phyloP scores from a whole-genome alignment of 30 jellyfish, hydroid and myxozoan species.

The Chironex yamaguchii region DNA sequence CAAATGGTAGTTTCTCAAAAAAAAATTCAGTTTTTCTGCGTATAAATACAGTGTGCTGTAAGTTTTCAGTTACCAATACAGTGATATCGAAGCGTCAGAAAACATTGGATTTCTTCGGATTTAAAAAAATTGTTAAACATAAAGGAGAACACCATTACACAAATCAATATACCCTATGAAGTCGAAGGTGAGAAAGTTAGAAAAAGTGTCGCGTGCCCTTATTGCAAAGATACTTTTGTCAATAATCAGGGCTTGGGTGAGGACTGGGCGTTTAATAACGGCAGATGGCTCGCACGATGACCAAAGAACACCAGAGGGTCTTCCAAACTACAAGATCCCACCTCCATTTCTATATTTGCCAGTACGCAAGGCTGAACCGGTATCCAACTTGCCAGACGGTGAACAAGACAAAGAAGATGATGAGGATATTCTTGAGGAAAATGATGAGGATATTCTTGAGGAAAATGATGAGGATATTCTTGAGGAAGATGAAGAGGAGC shows the following conservation, averaged over 20 bases:
- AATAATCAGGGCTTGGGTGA: slow-evolving; percentile 57
- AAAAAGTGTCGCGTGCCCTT: slow-evolving; percentile 41
- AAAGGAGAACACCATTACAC: slow-evolving; percentile 36
- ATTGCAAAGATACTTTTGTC: slow-evolving; percentile 29
- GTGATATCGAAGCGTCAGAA: background rate
- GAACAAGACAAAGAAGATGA: background rate
- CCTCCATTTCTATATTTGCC: background rate
- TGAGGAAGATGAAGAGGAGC: background rate
- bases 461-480: too few relatives aligned
- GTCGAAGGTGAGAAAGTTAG: slow-evolving; percentile 14
- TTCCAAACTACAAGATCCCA: background rate
- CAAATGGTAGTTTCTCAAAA: too few relatives aligned
- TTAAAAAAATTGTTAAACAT: too few relatives aligned
- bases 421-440: too few relatives aligned
- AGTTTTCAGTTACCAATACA: slow-evolving; percentile 20
- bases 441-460: too few relatives aligned
- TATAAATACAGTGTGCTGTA: too few relatives aligned
- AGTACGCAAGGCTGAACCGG: background rate
- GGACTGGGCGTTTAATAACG: too few relatives aligned
- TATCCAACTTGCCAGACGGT: background rate
- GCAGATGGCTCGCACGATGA: background rate
- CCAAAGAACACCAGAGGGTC: background rate
- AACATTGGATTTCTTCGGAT: slow-evolving; percentile 34
- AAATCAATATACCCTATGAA: slow-evolving; percentile 23
- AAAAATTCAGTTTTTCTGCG: too few relatives aligned